Evolutionary conservation across 1,140 invertebrate genomes (phyloP).

Genomic region (Akabosia matsudoensis): DNA sequence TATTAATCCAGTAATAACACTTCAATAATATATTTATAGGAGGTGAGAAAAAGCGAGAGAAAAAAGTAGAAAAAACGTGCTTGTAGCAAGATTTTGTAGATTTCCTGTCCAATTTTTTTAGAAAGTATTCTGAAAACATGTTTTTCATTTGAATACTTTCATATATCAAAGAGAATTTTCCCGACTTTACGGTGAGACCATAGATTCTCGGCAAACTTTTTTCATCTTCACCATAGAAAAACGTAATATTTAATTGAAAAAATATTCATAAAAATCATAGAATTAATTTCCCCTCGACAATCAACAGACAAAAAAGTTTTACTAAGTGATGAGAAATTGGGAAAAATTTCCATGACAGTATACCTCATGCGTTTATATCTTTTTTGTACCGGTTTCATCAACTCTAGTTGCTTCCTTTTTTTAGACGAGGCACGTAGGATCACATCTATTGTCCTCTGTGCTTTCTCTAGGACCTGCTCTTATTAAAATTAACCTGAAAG

Average conservation of each 20-base stretch:
- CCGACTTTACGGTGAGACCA: too few species aligned
- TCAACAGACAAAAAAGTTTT: not conserved
- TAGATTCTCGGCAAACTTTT: not conserved
- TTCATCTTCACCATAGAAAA: not conserved
- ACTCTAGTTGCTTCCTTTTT: not conserved
- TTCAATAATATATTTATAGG: not conserved
- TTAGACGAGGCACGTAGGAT: too few species aligned
- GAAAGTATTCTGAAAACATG: too few species aligned
- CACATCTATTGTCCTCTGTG: too few species aligned
- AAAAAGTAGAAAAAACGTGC: slow-evolving; percentile 10
- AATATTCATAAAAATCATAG: not conserved
- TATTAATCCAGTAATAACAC: slow-evolving; percentile 20
- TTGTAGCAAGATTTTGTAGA: not conserved
- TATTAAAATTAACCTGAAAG: too few species aligned
- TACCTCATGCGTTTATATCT: not conserved
- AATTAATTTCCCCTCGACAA: not conserved
- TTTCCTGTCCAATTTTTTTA: too few species aligned
- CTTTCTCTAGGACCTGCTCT: too few species aligned
- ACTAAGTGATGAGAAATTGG: not conserved
- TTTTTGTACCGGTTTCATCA: not conserved
- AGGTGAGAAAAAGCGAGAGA: slow-evolving; percentile 1
- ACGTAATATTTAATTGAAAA: not conserved
- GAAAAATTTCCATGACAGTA: not conserved
- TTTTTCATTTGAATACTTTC: too few species aligned
- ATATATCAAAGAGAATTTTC: too few species aligned